Conservation (phyloP, 2,797 vertebrate genomes). For the Arrhamphus sclerolepis region DNA sequence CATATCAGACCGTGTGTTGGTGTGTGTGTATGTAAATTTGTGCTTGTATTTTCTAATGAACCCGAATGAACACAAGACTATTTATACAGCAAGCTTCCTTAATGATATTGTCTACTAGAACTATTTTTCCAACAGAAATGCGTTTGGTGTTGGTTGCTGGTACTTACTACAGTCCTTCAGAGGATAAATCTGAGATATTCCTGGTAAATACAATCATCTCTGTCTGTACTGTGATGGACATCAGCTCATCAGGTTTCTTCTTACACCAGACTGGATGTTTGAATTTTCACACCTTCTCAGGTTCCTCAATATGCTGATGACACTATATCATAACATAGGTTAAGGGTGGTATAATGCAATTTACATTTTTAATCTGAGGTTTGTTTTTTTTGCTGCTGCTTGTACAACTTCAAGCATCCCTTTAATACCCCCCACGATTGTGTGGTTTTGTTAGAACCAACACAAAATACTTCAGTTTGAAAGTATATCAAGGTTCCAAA, state of each 20-base stretch:
- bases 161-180: constrained; percentile 40
- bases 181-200: constrained; percentile 5
- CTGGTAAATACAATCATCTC: constrained; percentile 20
- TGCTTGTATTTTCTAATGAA: constrained; percentile 44
- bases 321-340: constrained; percentile 6
- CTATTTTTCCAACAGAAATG: constrained; percentile 75
- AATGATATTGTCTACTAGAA: constrained; percentile 74
- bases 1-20: constrained; percentile 31
- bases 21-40: constrained; percentile 12
- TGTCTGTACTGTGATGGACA: constrained; percentile 14
- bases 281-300: constrained; percentile 68
- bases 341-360: too few relatives aligned
- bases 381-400: constrained; percentile 19
- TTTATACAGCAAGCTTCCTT: constrained; percentile 67
- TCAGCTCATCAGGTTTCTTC: constrained; percentile 29
- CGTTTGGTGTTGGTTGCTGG: constrained; percentile 45
- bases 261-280: constrained; percentile 70
- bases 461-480: neutral
- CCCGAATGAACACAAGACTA: constrained; percentile 69
- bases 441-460: neutral
- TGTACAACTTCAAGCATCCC: constrained; percentile 16
- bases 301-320: constrained; percentile 70
- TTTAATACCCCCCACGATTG: constrained; percentile 40
- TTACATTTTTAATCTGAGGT: neutral
- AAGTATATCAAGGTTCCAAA: neutral